Percentiles rank a stretch among this genome's conserved stretches.
phyloP scores from a whole-genome alignment of 2,113 vertebrate genomes.

The Boulengeromyrus knoepffleri region DNA sequence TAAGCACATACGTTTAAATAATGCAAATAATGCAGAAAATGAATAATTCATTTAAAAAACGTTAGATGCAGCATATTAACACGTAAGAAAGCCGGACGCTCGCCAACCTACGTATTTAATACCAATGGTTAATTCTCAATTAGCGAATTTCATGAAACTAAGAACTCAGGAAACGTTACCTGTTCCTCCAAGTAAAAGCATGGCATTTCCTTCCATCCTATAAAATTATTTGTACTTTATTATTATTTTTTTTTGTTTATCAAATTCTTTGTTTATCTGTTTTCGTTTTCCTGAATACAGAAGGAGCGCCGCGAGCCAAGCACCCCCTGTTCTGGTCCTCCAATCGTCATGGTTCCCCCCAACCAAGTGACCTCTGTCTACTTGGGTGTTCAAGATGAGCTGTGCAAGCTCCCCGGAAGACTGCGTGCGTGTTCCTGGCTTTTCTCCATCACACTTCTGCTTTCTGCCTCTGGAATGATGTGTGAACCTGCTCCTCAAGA shows the following conservation, averaged over 20 bases:
- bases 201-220: not conserved
- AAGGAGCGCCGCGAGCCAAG: slow-evolving; percentile 10
- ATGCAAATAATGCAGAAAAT: not conserved
- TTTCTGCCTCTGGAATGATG: not conserved
- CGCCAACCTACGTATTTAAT: not conserved
- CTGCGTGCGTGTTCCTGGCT: slow-evolving; percentile 60
- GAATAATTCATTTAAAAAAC: not conserved
- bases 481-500: not conserved
- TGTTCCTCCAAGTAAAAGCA: not conserved
- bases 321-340: not conserved
- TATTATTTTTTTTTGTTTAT: not conserved
- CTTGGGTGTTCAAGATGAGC: slow-evolving; percentile 41
- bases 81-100: not conserved
- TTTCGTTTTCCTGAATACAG: not conserved
- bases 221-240: not conserved
- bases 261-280: not conserved
- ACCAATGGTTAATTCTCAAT: not conserved
- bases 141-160: not conserved
- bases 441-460: not conserved
- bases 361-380: slow-evolving; percentile 10
- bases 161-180: not conserved
- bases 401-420: slow-evolving; percentile 72
- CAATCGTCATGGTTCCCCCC: slow-evolving; percentile 11
- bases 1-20: not conserved
- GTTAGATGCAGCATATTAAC: not conserved